Evolutionary conservation across 2,888 invertebrate species (phyloP), one percentile per base, ranked within the genome.

Genomic region (Standfussiana lucernea): DNA sequence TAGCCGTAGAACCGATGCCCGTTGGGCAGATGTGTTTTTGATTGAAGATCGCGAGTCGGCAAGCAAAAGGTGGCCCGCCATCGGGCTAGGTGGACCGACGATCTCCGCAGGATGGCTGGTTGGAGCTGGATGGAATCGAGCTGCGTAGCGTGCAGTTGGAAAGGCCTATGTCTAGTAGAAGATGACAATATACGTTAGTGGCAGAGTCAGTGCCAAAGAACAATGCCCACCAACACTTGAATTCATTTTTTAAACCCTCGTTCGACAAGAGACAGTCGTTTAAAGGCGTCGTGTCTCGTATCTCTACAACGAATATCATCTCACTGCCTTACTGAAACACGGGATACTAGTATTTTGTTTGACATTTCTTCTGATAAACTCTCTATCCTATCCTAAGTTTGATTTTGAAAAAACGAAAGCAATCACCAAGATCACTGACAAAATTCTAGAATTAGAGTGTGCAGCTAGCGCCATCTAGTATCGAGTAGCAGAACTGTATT

Each of bases 401-500:
- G 1, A 6, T 47, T 21, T 21, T 21, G 6, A 47, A 6, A 24
- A 50, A 50, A 50, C 28, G 2, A 66, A 66, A 70, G 4, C 24
- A 28, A 37, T 15, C 5, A 71, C 2, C 40, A 15, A 4, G 1
- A 15, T 5, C 1, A 66, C 7, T n/a, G 24, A 18, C 4, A 32
- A 28, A 45, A 21, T 24, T 11, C 1, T 6, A 62, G 10, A 45
- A 24, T 5, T 13, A 21, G 21, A 21, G 15, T n/a, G 4, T 7
- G 50, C 40, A 13, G 4, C 18, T 65, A 59, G 11, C 66, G 77
- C n/a, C 85, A 87, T 76, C 87, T 83, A 61, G 62, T 61, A 1
- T 70, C 70, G 37, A 86, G 64, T 86, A 88, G 83, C 32, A 0
- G 7, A 65, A 84, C 74, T 50, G 24, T 2, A 6, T 1, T 4